Evolutionary conservation across 2,113 vertebrate species (phyloP).

Genomic region (Speoplatyrhinus poulsoni): DNA sequence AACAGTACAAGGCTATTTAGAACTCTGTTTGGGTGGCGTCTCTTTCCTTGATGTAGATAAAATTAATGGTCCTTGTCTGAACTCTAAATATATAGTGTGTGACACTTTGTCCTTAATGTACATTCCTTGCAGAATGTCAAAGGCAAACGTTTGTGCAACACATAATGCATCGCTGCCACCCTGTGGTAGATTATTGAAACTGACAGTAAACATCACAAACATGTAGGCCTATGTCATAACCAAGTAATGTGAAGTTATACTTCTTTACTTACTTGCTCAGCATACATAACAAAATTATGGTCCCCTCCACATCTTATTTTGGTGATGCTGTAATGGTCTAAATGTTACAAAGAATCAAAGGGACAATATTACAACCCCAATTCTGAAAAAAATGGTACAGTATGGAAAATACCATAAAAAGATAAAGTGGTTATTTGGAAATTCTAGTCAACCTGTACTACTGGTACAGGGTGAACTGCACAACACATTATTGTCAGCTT

Average conservation of each 20-base stretch:
- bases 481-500: too few species aligned
- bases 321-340: slow-evolving; percentile 82
- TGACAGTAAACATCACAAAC: not conserved
- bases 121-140: slow-evolving; percentile 13
- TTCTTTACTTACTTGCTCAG: slow-evolving; percentile 80
- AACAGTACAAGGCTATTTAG: slow-evolving; percentile 6
- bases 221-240: not conserved
- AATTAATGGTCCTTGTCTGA: slow-evolving; percentile 17
- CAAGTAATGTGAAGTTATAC: not conserved
- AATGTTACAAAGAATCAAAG: slow-evolving; percentile 53
- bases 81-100: slow-evolving; percentile 16
- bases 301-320: slow-evolving; percentile 94
- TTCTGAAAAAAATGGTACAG: too few species aligned
- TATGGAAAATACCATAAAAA: too few species aligned
- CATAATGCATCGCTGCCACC: slow-evolving; percentile 38
- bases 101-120: slow-evolving; percentile 13
- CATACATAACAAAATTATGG: slow-evolving; percentile 91
- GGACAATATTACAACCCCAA: not conserved
- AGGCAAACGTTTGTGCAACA: not conserved
- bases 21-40: slow-evolving; percentile 17
- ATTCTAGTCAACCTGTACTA: too few species aligned
- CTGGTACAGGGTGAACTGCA: too few species aligned
- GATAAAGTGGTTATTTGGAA: too few species aligned
- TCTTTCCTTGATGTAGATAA: slow-evolving; percentile 19
- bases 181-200: slow-evolving; percentile 42